Base-by-base conservation (phyloP, 2,113 vertebrate genomes). In the Tympanuchus pallidicinctus region DNA sequence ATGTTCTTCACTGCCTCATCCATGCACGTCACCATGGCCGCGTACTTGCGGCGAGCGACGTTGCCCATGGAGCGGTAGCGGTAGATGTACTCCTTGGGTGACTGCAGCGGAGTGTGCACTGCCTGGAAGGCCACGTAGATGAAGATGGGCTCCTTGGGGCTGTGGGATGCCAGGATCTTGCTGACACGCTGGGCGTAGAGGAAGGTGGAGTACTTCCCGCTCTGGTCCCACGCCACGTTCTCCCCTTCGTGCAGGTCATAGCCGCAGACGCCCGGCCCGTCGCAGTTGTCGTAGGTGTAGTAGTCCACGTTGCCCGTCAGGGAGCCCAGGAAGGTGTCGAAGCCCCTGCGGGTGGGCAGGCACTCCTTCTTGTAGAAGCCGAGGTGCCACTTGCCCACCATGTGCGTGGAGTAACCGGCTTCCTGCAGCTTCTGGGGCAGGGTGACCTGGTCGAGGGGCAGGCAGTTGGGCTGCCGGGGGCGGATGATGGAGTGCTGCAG, bases 351-450 rank as follows among this genome's bases (percentile, higher is more conserved):
- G 3, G 99, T 99, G 56, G 99, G 99, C 88, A 99, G 96, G 87
- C 99, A 99, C 48, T 99, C 98, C 91, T 99, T 99, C 95, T 99
- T 99, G 96, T 99, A 99, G 97, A 99, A 99, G 60, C 99, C 99
- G 84, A 99, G 97, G 87, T 99, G 99, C 99, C 99, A 99, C 89
- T 99, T 99, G 81, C 99, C 99, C 22, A 99, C 99, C 99, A 99
- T 99, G 97, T 99, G 99, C 0, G 99, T 99, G 84, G 99, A 98
- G 90, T 99, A 99, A 50, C 99, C 99, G 0, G 98, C 98, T 87
- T 99, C 98, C 96, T 99, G 99, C 74, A 99, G 98, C 84, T 98
- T 98, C 97, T 99, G 99, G 3, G 99, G 99, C 83, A 99, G 97
- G 1, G 99, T 99, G 80, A 98, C 98, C 95, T 98, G 98, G 96